A percentile compares a stretch with the other conserved stretches of the same genome.
phyloP scores from a whole-genome alignment of 53 echinoderm and acorn worm genomes.

The Pentamera pediparva region DNA sequence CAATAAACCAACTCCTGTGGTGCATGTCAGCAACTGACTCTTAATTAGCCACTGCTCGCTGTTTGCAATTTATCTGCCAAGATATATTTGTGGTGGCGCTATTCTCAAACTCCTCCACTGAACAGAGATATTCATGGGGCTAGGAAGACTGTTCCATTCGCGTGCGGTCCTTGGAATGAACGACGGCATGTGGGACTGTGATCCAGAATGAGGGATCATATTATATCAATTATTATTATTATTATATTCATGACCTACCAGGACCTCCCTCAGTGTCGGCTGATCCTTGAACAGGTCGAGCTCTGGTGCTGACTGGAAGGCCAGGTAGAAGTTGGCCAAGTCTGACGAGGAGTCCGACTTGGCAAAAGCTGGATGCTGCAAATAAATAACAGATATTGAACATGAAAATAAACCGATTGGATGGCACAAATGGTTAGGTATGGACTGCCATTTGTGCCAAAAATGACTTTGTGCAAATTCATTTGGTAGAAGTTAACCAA shows the following conservation, averaged over 20 bases:
- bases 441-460: too few relatives aligned
- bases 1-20: too few relatives aligned
- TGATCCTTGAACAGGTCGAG: conserved; percentile 75
- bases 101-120: too few relatives aligned
- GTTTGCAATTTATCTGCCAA: too few relatives aligned
- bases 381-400: neutral
- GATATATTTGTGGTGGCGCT: too few relatives aligned
- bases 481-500: conserved; percentile 85
- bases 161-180: neutral
- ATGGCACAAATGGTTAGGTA: too few relatives aligned
- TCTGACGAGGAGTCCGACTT: conserved; percentile 74
- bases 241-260: conserved; percentile 49
- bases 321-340: conserved; percentile 81
- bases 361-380: conserved; percentile 93
- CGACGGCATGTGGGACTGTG: neutral
- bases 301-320: conserved; percentile 82
- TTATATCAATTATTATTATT: neutral
- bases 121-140: too few relatives aligned
- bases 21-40: too few relatives aligned
- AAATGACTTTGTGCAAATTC: too few relatives aligned
- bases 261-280: conserved; percentile 70
- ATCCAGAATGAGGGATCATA: neutral
- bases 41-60: too few relatives aligned
- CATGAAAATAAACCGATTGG: too few relatives aligned
- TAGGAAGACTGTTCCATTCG: too few relatives aligned